Percentiles rank a stretch among this genome's conserved stretches.
Evolutionary conservation across 1,140 invertebrate genomes (phyloP).

Genomic region (Agrypnia vestita): DNA sequence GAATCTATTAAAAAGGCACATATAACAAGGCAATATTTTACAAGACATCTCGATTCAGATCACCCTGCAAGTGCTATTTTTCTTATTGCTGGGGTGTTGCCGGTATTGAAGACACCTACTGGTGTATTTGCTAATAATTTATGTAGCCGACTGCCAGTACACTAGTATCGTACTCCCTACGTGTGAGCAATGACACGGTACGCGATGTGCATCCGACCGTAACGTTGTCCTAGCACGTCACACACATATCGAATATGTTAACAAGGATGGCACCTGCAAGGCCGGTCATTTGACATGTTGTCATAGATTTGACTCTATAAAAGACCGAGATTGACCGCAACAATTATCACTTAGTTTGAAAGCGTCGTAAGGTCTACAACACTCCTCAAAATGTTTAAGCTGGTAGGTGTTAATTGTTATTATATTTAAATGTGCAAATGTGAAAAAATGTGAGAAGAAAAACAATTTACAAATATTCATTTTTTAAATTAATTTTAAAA

Average conservation of each 20-base stretch:
- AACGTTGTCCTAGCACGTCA: not conserved
- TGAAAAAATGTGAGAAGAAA: no score
- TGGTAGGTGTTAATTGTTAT: slow-evolving; percentile 23
- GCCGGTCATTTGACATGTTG: not conserved
- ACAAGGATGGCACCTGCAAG: not conserved
- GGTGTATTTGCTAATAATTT: no score
- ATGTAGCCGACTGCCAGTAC: no score
- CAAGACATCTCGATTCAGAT: no score
- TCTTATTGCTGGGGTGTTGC: no score
- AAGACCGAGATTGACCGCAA: not conserved
- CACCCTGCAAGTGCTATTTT: no score
- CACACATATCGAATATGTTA: slow-evolving; percentile 8
- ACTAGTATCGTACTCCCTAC: not conserved
- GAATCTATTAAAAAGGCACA: no score
- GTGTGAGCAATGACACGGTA: not conserved
- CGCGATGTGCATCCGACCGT: slow-evolving; percentile 3
- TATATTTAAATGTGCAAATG: not conserved
- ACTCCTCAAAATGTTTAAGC: slow-evolving; percentile 24
- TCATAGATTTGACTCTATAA: slow-evolving; percentile 11
- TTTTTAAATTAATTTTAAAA: no score
- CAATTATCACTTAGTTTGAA: slow-evolving; percentile 11
- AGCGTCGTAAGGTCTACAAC: not conserved
- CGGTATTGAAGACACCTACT: no score
- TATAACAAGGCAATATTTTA: no score
- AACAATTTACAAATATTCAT: no score